Evolutionary conservation across 2,888 invertebrate genomes (phyloP).

Genomic region (Andrena flavipes): DNA sequence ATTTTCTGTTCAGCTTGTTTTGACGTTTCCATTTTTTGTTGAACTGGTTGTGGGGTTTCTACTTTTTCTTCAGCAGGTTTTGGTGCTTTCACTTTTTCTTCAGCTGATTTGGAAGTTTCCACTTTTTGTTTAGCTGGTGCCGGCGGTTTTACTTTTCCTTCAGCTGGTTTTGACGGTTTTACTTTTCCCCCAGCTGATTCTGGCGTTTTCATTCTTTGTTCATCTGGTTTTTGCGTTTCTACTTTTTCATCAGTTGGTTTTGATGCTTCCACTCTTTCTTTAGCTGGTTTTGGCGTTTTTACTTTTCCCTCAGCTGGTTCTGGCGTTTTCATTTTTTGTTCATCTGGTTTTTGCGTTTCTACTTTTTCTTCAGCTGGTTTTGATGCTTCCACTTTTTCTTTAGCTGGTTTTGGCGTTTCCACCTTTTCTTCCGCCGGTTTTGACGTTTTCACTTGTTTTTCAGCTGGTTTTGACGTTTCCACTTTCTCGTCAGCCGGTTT

Average conservation of each 20-base stretch:
- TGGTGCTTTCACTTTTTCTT: background rate
- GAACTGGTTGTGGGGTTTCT: too few species aligned
- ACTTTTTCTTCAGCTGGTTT: conserved; percentile 2
- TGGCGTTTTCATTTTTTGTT: background rate
- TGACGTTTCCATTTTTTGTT: background rate
- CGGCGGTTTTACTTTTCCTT: background rate
- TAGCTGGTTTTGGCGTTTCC: background rate
- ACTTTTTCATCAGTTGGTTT: too few species aligned
- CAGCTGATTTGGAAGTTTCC: background rate
- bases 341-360: background rate
- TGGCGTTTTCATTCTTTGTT: too few species aligned
- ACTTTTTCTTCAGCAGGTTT: background rate
- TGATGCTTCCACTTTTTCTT: background rate
- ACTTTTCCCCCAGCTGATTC: background rate
- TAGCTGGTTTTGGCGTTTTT: too few species aligned
- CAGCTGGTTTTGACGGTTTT: too few species aligned
- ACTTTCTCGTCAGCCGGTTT: too few species aligned
- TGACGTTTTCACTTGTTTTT: background rate
- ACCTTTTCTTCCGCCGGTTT: background rate
- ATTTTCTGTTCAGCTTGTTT: background rate
- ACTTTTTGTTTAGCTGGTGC: background rate
- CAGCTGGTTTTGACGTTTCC: background rate
- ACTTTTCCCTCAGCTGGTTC: too few species aligned
- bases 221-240: background rate
- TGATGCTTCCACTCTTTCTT: too few species aligned